Evolutionary conservation across 1,140 invertebrate genomes (phyloP).

Genomic region (Tachypleus tridentatus): DNA sequence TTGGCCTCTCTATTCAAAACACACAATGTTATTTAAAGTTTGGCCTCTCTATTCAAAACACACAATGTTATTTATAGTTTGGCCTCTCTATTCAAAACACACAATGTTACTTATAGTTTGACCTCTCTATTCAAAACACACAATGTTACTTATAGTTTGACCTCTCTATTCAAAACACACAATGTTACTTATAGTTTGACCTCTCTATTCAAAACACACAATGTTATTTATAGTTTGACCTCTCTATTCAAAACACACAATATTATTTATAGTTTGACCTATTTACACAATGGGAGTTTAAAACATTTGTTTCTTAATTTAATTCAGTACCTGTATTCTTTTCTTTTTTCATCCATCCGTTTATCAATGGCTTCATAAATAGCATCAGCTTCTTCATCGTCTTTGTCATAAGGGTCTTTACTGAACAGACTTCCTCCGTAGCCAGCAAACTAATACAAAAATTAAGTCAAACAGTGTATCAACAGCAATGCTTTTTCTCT

Average conservation of each 20-base stretch:
- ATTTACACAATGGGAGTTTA: too few relatives aligned
- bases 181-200: constrained; percentile 29
- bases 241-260: too few relatives aligned
- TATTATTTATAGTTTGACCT: too few relatives aligned
- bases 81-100: too few relatives aligned
- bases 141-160: too few relatives aligned
- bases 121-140: constrained; percentile 33
- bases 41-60: too few relatives aligned
- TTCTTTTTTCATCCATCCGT: constrained; percentile 97
- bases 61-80: too few relatives aligned
- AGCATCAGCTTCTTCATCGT: constrained; percentile 98
- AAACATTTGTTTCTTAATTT: too few relatives aligned
- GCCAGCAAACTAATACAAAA: constrained; percentile 63
- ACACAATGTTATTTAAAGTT: background rate
- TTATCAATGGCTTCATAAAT: constrained; percentile 98
- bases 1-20: constrained; percentile 36
- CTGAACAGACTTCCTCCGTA: constrained; percentile 97
- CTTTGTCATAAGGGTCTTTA: constrained; percentile 99
- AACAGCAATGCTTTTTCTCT: background rate
- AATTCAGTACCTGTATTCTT: constrained; percentile 59
- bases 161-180: too few relatives aligned
- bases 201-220: constrained; percentile 32
- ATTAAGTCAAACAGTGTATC: background rate
- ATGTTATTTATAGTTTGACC: too few relatives aligned
- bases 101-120: constrained; percentile 27